A percentile compares a stretch with the other conserved stretches of the same genome.
Evolutionary conservation across 1,140 invertebrate species (phyloP).

Genomic region (Hormaphis cornu): DNA sequence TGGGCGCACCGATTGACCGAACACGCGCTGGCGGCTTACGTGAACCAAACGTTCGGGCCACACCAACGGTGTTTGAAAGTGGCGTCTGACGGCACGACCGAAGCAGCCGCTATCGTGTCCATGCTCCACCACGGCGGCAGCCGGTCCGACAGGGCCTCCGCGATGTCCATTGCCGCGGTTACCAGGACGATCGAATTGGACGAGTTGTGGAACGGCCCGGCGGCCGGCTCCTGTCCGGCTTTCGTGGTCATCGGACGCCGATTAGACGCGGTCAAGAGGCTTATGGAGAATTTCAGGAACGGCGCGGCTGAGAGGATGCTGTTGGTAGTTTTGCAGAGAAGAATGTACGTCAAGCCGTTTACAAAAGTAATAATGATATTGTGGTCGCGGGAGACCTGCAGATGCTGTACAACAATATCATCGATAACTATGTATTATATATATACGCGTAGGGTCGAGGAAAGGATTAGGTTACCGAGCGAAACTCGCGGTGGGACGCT

Average conservation of each 20-base stretch:
- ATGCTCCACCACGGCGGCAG: not conserved
- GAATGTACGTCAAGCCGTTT: not conserved
- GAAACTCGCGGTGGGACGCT: too few relatives aligned
- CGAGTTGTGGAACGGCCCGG: not conserved
- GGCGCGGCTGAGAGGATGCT: not conserved
- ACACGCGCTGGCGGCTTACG: not conserved
- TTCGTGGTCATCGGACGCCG: not conserved
- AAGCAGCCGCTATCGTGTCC: not conserved
- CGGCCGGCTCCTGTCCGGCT: not conserved
- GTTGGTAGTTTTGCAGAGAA: not conserved
- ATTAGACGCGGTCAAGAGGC: not conserved
- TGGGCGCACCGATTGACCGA: not conserved
- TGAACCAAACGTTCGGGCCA: conserved; percentile 2
- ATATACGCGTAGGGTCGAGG: too few relatives aligned
- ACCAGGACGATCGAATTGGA: not conserved
- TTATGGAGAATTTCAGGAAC: not conserved
- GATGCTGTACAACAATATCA: too few relatives aligned
- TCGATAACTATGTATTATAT: too few relatives aligned
- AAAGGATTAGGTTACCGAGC: too few relatives aligned
- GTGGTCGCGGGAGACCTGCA: too few relatives aligned
- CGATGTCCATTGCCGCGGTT: too few relatives aligned
- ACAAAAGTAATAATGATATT: too few relatives aligned
- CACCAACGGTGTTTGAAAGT: not conserved
- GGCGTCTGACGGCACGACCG: not conserved
- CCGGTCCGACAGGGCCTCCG: not conserved